Evolutionary conservation across 2,888 invertebrate species (phyloP).

Genomic region (Dicranocentrus wangi): DNA sequence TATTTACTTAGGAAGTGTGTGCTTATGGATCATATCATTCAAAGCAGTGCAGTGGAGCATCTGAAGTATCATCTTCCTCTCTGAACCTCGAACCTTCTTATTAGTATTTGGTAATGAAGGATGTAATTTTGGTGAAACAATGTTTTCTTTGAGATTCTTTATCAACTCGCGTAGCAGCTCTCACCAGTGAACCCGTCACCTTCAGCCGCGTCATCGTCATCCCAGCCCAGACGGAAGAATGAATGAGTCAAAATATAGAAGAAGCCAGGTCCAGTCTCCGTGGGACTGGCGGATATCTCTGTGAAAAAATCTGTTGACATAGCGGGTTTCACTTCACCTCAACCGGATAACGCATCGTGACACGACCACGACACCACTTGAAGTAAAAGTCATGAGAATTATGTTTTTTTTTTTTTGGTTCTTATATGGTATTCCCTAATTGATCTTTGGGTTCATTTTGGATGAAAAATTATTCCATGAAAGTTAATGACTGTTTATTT

Average conservation of each 20-base stretch:
- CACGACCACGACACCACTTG: too few relatives aligned
- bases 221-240: background rate
- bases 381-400: conserved; percentile 9
- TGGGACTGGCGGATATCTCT: too few relatives aligned
- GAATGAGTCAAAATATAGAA: background rate
- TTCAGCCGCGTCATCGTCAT: background rate
- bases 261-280: background rate
- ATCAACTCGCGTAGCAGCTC: background rate
- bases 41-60: background rate
- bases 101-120: conserved; percentile 32
- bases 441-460: conserved; percentile 17
- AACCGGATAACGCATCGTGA: background rate
- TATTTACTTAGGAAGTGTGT: conserved; percentile 28
- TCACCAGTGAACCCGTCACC: background rate
- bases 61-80: background rate
- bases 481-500: conserved; percentile 40
- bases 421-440: conserved; percentile 18
- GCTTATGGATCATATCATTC: conserved; percentile 41
- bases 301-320: background rate
- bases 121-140: conserved; percentile 43
- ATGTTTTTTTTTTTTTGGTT: background rate
- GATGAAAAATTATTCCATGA: conserved; percentile 35
- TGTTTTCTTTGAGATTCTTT: conserved; percentile 19
- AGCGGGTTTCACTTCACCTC: too few relatives aligned
- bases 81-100: conserved; percentile 6